Evolutionary conservation across 2,888 invertebrate genomes (phyloP).

Genomic region (Melanophora roralis): DNA sequence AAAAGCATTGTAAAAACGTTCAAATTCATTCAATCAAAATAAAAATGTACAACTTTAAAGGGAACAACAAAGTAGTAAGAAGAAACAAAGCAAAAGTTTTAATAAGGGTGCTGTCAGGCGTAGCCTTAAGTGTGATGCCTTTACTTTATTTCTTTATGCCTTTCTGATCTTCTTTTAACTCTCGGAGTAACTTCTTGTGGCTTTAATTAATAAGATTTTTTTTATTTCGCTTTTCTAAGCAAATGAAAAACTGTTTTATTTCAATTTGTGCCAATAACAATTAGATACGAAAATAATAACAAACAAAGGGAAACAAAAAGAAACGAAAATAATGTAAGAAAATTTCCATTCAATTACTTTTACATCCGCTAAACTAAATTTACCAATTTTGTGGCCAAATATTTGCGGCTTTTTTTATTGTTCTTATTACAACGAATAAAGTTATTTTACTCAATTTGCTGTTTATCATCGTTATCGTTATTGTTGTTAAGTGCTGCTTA

Average conservation of each 20-base stretch:
- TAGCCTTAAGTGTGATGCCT: too few species aligned
- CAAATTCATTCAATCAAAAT: too few species aligned
- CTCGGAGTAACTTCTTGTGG: conserved; percentile 33
- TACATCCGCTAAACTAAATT: conserved; percentile 34
- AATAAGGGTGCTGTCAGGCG: too few species aligned
- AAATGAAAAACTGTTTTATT: too few species aligned
- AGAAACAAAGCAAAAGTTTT: too few species aligned
- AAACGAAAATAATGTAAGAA: conserved; percentile 32
- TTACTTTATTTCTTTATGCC: too few species aligned
- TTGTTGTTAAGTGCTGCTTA: background rate
- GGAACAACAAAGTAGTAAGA: too few species aligned
- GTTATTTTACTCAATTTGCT: background rate
- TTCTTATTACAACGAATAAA: conserved; percentile 6
- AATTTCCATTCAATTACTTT: conserved; percentile 47
- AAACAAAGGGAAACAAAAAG: background rate
- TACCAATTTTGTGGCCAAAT: background rate
- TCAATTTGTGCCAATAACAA: too few species aligned
- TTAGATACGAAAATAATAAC: too few species aligned
- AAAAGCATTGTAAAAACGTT: too few species aligned
- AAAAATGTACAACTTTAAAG: too few species aligned
- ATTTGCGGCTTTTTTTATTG: background rate
- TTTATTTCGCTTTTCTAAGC: background rate
- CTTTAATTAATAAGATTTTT: conserved; percentile 4
- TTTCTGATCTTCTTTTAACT: too few species aligned
- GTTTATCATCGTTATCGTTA: background rate